Conservation (phyloP, 2,797 vertebrate species). For the Poeciliopsis infans region DNA sequence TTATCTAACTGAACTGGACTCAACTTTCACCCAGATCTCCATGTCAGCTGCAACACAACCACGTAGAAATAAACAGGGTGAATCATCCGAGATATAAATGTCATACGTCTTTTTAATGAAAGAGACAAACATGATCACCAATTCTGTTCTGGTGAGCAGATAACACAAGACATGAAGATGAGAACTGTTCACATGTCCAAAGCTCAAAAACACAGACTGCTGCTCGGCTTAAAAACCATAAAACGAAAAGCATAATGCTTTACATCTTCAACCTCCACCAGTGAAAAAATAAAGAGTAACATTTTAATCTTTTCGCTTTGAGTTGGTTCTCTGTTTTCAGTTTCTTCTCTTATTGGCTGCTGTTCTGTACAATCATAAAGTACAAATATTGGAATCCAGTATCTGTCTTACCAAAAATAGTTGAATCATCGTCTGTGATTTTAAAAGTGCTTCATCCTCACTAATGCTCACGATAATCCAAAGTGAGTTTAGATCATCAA, state of each 20-base stretch:
- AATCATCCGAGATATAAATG: background rate
- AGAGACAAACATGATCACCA: background rate
- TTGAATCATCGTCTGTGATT: background rate
- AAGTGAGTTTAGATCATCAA: conserved; percentile 3
- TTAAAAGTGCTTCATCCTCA: conserved; percentile 1
- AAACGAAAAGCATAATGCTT: background rate
- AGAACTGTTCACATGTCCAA: background rate
- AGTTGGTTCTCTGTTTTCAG: background rate
- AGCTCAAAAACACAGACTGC: background rate
- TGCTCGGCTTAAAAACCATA: background rate
- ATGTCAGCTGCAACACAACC: conserved; percentile 21
- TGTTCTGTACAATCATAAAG: background rate
- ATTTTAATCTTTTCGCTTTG: background rate
- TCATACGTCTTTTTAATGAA: background rate
- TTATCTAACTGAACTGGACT: conserved; percentile 64
- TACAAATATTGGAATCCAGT: background rate
- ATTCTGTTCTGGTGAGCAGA: background rate
- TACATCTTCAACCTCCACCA: background rate
- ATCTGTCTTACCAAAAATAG: background rate
- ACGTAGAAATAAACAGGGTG: background rate
- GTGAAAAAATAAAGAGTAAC: background rate
- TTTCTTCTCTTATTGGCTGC: conserved; percentile 12
- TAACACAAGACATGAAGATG: conserved; percentile 29
- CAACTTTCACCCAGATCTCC: conserved; percentile 73
- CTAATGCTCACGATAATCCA: conserved; percentile 15